Conservation (phyloP, 2,888 invertebrate species). For the Leptinotarsa tumamoca region DNA sequence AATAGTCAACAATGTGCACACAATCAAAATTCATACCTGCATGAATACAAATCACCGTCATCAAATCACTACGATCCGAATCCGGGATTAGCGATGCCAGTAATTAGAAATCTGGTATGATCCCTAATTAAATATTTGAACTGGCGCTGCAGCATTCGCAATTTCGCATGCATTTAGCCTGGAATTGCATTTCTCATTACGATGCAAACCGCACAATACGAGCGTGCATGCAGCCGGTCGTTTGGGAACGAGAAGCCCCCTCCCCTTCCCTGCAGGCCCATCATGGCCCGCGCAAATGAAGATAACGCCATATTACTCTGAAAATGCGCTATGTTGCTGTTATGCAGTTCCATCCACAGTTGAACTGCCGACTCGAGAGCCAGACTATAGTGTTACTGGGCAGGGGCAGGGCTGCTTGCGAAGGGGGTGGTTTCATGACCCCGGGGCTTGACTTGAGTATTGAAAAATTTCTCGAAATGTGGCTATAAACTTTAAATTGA, state of each 20-base stretch:
- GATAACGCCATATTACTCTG: constrained; percentile 63
- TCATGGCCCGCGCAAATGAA: constrained; percentile 62
- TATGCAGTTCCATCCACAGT: constrained; percentile 41
- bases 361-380: constrained; percentile 38
- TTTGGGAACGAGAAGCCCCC: constrained; percentile 52
- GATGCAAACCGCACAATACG: constrained; percentile 54
- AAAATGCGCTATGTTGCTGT: constrained; percentile 57
- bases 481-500: too few relatives aligned
- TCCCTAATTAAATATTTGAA: constrained; percentile 55
- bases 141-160: constrained; percentile 48
- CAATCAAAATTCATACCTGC: constrained; percentile 15
- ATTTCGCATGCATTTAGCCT: constrained; percentile 51
- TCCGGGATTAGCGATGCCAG: constrained; percentile 21
- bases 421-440: neutral
- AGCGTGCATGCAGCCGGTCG: constrained; percentile 48
- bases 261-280: constrained; percentile 53
- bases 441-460: too few relatives aligned
- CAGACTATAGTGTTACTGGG: neutral
- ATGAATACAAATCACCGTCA: constrained; percentile 27
- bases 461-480: too few relatives aligned
- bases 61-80: constrained; percentile 5
- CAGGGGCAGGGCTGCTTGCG: neutral
- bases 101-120: constrained; percentile 40
- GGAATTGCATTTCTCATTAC: constrained; percentile 58
- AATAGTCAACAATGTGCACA: constrained; percentile 9